Base-by-base conservation (phyloP, 2,797 vertebrate species). In the Chanos chanos region DNA sequence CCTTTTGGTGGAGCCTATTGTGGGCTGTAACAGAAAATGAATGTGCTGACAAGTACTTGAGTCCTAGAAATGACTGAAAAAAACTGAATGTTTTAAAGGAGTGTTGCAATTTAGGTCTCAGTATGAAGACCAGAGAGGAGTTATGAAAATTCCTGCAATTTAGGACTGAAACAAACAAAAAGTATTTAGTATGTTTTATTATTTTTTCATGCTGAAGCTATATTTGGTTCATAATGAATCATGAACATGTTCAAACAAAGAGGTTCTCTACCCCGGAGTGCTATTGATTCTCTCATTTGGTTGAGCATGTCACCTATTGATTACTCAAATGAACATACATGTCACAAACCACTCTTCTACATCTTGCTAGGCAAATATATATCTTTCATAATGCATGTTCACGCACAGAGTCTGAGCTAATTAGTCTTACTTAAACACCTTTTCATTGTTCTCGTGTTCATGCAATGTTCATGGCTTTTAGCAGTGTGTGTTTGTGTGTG, bases 241-340 rank as follows among this genome's bases (percentile, higher is more conserved):
- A 59, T 59, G 64, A 66, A 68, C 19, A 45, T 64, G 48, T 66
- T 57, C 43, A 64, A 75, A 54, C 12, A 27, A 41, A 4, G n/a
- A 31, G 48, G 51, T 69, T 50, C 12, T 21, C 21, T 34, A n/a
- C n/a, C 18, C 48, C 31, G n/a, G 27, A 62, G 18, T 51, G 58
- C 53, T 58, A 77, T 60, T 68, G 66, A 74, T 60, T 64, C 49
- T 16, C 22, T 54, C 16, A 59, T 70, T 70, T 60, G 39, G 55
- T 24, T 12, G 57, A 57, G 68, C 27, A 10, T 50, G 49, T 61
- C 12, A 8, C 33, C 36, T 34, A 70, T 68, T 44, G 58, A 70
- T 72, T 52, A 61, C 50, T 60, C 27, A 52, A 49, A 63, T 59
- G 36, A 19, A 39, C 19, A 34, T n/a, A n/a, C 50, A 31, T 43